Conservation (phyloP, 2,888 invertebrate species). For the Melanargia galathea region DNA sequence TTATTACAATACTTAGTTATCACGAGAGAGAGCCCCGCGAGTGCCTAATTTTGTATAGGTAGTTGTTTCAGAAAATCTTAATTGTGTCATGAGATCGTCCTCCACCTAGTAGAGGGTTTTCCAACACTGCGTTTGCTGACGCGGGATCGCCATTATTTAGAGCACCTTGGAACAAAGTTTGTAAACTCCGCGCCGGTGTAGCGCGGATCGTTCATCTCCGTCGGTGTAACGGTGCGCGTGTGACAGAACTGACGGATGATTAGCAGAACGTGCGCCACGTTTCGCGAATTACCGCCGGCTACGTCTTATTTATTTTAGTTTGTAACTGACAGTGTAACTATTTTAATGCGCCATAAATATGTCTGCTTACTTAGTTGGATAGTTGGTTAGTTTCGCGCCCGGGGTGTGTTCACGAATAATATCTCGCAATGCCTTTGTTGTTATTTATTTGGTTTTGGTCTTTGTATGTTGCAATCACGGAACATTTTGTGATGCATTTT, state of each 20-base stretch:
- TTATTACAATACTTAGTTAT: too few relatives aligned
- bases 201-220: constrained; percentile 18
- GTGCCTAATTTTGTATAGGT: too few relatives aligned
- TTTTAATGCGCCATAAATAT: constrained; percentile 28
- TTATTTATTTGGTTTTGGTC: neutral
- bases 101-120: too few relatives aligned
- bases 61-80: too few relatives aligned
- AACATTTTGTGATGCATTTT: neutral
- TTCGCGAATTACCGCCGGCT: constrained; percentile 27
- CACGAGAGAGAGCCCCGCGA: too few relatives aligned
- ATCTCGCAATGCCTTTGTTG: constrained; percentile 4
- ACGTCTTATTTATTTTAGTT: constrained; percentile 28
- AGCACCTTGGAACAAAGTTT: too few relatives aligned
- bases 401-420: constrained; percentile 15
- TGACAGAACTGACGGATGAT: constrained; percentile 34
- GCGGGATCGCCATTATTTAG: too few relatives aligned
- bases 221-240: constrained; percentile 20
- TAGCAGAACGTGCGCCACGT: constrained; percentile 33
- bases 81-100: too few relatives aligned
- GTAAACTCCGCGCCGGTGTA: neutral
- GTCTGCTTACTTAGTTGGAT: constrained; percentile 18
- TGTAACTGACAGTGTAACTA: constrained; percentile 26
- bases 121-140: too few relatives aligned
- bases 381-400: constrained; percentile 22
- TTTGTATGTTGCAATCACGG: neutral